Base-by-base conservation (phyloP, 2,113 vertebrate genomes). In the Physeter macrocephalus region DNA sequence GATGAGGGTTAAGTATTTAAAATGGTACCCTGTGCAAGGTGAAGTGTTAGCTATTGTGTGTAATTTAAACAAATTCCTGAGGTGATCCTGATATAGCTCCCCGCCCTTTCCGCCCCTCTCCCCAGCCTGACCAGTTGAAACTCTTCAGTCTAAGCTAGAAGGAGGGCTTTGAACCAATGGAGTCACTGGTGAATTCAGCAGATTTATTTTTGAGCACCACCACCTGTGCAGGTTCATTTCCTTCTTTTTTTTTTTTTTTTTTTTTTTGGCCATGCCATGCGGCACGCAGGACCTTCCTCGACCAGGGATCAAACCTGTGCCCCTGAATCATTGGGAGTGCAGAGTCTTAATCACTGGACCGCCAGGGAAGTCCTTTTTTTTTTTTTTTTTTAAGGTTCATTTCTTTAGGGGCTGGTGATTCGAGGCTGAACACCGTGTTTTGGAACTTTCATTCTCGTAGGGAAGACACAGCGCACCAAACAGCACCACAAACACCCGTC, bases 21-120 rank as follows among this genome's bases (percentile, higher is more conserved):
- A 36, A 43, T 6, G n/a, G 39, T 14, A 4, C 34, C 20, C 21
- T 31, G 14, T 3, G 8, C 52, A 1, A 31, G 67, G 29, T 46
- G 2, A 34, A 12, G 0, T 18, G 41, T 74, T 74, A n/a, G 20
- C 31, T 54, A 5, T 9, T 0, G 0, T 7, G 0, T 49, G n/a
- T 5, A 54, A 77, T 46, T 75, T 78, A 57, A 23, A 36, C 49
- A 15, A 13, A 17, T 72, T 27, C 69, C 78, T 0, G 8, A 72
- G 36, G 25, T 3, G 57, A 67, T 57, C 31, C 21, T 49, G 39
- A 23, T 41, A 29, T 9, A 11, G 9, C 8, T 25, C 4, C 43
- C 39, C 59, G 20, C 20, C 59, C 21, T 59, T 4, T 61, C 43
- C 15, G 4, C 15, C 11, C 36, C 3, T n/a, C 27, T 31, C 66